phyloP scores from a whole-genome alignment of 2,797 vertebrate genomes.

The Danio aesculapii region DNA sequence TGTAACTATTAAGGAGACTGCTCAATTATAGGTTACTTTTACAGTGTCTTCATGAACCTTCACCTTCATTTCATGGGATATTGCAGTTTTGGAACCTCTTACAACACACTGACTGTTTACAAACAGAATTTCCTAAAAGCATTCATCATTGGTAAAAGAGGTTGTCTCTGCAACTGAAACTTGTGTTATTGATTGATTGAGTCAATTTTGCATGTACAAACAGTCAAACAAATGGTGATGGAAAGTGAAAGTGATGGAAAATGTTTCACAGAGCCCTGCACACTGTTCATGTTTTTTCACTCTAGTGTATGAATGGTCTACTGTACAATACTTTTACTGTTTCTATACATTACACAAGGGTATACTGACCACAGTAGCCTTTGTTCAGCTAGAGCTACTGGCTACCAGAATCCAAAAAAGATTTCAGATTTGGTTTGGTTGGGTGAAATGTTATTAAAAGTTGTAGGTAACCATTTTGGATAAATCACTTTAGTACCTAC shows the following conservation, averaged over 20 bases:
- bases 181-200: not conserved
- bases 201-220: not conserved
- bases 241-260: not conserved
- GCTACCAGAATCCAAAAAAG: too few species aligned
- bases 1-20: not conserved
- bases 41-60: not conserved
- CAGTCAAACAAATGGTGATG: not conserved
- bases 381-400: too few species aligned
- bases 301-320: not conserved
- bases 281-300: not conserved
- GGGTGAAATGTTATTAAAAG: too few species aligned
- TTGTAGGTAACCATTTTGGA: too few species aligned
- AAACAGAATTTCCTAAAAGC: not conserved
- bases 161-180: not conserved
- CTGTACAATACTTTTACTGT: constrained; percentile 3
- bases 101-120: not conserved
- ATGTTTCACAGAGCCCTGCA: not conserved
- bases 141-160: constrained; percentile 4
- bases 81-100: not conserved
- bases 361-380: not conserved
- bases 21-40: not conserved
- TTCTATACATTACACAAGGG: not conserved
- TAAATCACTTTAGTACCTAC: too few species aligned
- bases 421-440: too few species aligned
- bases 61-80: not conserved